Conservation (phyloP, 2,797 vertebrate genomes). For the Chloroceryle inda region DNA sequence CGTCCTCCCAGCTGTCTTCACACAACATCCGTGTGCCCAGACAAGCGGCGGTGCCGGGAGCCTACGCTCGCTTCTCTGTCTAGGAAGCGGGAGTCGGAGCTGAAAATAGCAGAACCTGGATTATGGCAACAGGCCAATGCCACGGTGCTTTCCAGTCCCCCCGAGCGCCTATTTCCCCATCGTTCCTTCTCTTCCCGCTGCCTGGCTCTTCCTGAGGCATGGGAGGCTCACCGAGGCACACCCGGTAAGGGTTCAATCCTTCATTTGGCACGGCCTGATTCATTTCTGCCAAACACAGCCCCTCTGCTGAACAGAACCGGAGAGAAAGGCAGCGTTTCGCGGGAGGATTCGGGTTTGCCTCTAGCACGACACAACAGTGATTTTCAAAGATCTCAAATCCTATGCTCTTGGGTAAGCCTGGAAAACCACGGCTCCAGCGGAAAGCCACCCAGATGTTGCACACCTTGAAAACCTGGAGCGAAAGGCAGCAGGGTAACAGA, state of each 20-base stretch:
- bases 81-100: background rate
- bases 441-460: background rate
- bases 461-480: background rate
- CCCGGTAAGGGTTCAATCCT: background rate
- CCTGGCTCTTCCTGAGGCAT: background rate
- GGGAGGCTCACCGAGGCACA: background rate
- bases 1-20: slow-evolving; percentile 19
- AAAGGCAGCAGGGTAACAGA: background rate
- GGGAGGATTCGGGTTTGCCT: background rate
- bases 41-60: background rate
- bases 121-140: background rate
- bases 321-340: background rate
- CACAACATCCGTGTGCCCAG: background rate
- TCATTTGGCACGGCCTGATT: background rate
- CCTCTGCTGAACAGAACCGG: background rate
- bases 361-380: background rate
- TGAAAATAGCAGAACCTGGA: background rate
- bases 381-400: background rate
- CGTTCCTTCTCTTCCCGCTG: background rate
- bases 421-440: background rate
- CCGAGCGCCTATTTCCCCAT: background rate
- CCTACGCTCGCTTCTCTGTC: background rate
- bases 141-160: background rate
- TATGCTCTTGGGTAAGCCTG: background rate
- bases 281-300: background rate